Base-by-base conservation (phyloP, 2,113 vertebrate species). In the Laticauda colubrina region DNA sequence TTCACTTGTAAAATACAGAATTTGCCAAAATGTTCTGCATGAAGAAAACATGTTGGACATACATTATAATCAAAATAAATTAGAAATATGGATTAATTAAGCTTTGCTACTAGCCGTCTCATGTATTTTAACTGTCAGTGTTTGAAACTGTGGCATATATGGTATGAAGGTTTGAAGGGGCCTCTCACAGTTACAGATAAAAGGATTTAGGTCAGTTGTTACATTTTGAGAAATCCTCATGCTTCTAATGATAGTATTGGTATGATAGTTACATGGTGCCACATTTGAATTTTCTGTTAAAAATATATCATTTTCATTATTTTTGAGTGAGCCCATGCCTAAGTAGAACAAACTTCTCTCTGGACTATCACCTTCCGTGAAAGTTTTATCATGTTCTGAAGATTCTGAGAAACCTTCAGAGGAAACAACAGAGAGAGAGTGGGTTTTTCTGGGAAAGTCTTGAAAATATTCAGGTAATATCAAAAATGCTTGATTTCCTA, bases 141-240 rank as follows among this genome's bases (percentile, higher is more conserved):
- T 95, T 95, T 96, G 98, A 95, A 99, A 99, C 90, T 99, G 99
- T 0, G 99, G 99, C 96, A 99, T 86, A 5, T 99, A 99, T 0
- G 98, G 96, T 3, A 97, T 94, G 86, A 97, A 95, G 1, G 94
- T 93, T 93, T 96, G 95, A 81, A 93, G 59, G 0, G 91, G 0
- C 55, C 91, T 24, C 89, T 89, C 90, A 7, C 94, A 61, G 3
- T 92, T 93, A 53, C 96, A 95, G 91, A 96, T 23, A 1, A 97
- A 93, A 0, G 92, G 93, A 8, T 88, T 92, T 1, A 87, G 21
- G 1, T 85, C 1, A 0, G 97, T 93, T 24, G 97, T 96, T 5
- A 91, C 87, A 1, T 89, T 96, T 93, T 97, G 98, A 85, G 87
- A 94, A 86, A 95, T 26, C 2, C 8, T 92, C 34, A 39, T 8